phyloP scores from a whole-genome alignment of 2,797 vertebrate genomes.

The Catharus ustulatus region DNA sequence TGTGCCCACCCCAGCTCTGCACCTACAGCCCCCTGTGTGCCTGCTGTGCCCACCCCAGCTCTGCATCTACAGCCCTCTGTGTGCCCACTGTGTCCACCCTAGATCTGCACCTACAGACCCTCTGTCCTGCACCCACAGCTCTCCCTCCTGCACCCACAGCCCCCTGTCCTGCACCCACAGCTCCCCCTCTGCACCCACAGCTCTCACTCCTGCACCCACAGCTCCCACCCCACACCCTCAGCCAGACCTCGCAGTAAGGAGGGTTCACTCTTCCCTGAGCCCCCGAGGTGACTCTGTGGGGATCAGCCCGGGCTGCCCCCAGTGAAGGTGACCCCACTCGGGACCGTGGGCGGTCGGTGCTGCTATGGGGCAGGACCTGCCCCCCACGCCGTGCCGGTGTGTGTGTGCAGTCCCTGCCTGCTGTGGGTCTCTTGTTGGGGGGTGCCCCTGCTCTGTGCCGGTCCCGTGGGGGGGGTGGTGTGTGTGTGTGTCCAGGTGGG shows the following conservation, averaged over 20 bases:
- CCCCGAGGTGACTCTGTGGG: background rate
- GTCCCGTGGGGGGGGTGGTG: background rate
- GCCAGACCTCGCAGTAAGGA: background rate
- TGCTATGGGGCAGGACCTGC: background rate
- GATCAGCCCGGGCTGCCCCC: background rate
- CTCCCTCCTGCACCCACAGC: accelerated
- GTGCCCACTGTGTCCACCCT: too few species aligned
- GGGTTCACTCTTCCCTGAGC: background rate
- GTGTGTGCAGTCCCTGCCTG: background rate
- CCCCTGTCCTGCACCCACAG: background rate
- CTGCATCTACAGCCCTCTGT: background rate
- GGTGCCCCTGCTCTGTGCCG: background rate
- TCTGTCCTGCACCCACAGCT: accelerated
- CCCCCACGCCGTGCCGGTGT: background rate
- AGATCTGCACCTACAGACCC: background rate
- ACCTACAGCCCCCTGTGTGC: background rate
- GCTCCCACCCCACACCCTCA: background rate
- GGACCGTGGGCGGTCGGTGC: background rate
- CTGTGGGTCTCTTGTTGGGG: background rate
- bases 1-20: too few species aligned
- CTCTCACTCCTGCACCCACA: background rate
- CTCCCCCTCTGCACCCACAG: background rate
- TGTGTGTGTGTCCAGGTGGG: background rate
- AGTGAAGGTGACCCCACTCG: background rate
- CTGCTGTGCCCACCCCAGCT: too few species aligned